Conservation (phyloP, 1,140 invertebrate genomes). For the Ostrea denselamellosa region DNA sequence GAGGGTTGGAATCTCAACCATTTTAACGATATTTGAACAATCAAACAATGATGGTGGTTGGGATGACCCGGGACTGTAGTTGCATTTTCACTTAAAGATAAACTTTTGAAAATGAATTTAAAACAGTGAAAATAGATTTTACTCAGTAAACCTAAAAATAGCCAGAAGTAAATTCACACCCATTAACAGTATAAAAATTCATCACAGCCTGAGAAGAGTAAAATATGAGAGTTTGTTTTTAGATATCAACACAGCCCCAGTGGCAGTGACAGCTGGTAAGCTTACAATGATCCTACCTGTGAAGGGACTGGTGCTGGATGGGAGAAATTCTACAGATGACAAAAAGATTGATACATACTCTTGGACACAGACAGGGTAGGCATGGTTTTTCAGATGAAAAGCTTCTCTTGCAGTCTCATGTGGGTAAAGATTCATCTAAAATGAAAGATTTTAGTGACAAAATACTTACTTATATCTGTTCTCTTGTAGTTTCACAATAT, state of each 20-base stretch:
- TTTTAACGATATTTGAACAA: too few species aligned
- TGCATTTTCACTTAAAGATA: not conserved
- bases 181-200: not conserved
- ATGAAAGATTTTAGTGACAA: not conserved
- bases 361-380: conserved; percentile 88
- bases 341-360: conserved; percentile 89
- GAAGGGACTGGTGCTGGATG: conserved; percentile 89
- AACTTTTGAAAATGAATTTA: not conserved
- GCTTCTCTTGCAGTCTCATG: not conserved
- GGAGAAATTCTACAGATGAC: conserved; percentile 90
- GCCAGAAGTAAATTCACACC: not conserved
- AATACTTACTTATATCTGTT: not conserved
- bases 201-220: not conserved
- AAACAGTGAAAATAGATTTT: not conserved
- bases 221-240: conserved; percentile 41
- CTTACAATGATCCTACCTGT: conserved; percentile 88
- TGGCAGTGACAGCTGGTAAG: conserved; percentile 82
- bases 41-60: too few species aligned
- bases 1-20: too few species aligned
- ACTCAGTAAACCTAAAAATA: not conserved
- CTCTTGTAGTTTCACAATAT: not conserved
- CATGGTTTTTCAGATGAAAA: not conserved
- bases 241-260: conserved; percentile 76
- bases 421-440: not conserved
- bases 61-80: too few species aligned